A percentile compares a stretch with the other conserved stretches of the same genome.
These are phyloP conservation scores for Ochotona princeps DNA, from an alignment of 2,113 vertebrate genomes.

Conservation along the genomic window DNA sequence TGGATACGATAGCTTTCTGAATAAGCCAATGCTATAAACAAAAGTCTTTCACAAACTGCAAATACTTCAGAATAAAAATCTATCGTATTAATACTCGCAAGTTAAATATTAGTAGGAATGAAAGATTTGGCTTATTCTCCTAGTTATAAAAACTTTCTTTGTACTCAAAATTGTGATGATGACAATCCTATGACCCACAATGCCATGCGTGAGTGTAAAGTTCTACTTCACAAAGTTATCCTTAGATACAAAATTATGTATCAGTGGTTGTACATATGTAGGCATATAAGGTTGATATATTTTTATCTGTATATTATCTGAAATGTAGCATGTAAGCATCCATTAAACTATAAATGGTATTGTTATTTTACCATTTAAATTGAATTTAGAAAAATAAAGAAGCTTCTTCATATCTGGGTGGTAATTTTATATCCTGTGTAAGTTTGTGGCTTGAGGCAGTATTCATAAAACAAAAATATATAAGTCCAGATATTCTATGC, in stretches of 20 bases:
- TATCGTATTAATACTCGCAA: neutral
- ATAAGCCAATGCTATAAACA: neutral
- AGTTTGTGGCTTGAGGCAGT: constrained; percentile 7
- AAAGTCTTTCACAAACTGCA: neutral
- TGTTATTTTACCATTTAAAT: constrained; percentile 32
- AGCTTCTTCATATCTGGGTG: neutral
- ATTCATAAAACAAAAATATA: constrained; percentile 56
- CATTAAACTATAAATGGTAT: neutral
- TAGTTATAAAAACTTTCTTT: neutral
- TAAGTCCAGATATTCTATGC: neutral
- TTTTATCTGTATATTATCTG: constrained; percentile 27
- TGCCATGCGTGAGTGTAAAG: neutral
- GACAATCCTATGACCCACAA: neutral
- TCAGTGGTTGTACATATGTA: neutral
- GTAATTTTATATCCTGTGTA: neutral
- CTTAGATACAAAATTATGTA: neutral
- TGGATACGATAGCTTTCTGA: neutral
- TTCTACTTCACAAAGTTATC: neutral
- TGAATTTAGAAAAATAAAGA: neutral
- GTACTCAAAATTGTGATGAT: neutral
- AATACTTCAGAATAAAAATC: neutral
- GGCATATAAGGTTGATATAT: neutral
- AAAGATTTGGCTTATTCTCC: neutral
- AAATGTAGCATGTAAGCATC: neutral
- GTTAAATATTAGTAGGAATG: neutral